These are phyloP conservation scores for Podabrus alpinus DNA, from an alignment of 2,888 invertebrate genomes.

Conservation along the genomic window DNA sequence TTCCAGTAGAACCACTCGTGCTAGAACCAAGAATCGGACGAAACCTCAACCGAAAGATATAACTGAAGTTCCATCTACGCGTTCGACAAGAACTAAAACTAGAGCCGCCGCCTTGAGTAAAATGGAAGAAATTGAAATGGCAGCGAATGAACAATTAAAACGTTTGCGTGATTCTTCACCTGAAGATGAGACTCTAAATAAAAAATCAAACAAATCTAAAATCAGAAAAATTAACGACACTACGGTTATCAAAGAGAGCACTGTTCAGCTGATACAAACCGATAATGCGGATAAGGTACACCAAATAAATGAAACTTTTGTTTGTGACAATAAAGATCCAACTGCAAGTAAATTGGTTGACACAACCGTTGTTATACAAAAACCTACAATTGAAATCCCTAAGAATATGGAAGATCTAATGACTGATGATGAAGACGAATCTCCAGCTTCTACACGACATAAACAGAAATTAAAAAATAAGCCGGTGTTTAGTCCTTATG, in stretches of 20 bases:
- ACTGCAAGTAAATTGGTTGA: background rate
- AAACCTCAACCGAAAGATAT: background rate
- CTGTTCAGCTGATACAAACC: background rate
- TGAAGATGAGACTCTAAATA: conserved; percentile 10
- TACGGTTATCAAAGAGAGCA: background rate
- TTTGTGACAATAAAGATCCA: conserved; percentile 13
- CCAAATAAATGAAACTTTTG: conserved; percentile 29
- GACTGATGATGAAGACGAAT: conserved; percentile 43
- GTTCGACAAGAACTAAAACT: conserved; percentile 31
- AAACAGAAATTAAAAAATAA: conserved; percentile 28
- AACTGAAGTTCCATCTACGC: background rate
- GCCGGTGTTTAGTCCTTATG: conserved; percentile 60
- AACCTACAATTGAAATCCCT: conserved; percentile 13
- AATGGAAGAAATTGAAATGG: background rate
- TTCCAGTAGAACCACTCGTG: conserved; percentile 12
- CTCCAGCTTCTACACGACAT: conserved; percentile 12
- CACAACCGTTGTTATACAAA: conserved; percentile 4
- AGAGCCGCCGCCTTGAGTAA: conserved; percentile 3
- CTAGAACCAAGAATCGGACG: conserved; percentile 20
- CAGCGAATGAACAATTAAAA: background rate
- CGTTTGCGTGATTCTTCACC: conserved; percentile 5
- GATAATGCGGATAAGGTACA: background rate
- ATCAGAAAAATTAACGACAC: conserved; percentile 9
- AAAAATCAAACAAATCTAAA: background rate
- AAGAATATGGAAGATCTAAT: conserved; percentile 28